Base-by-base conservation (phyloP, 2,888 invertebrate genomes). In the Deroplatys truncata region DNA sequence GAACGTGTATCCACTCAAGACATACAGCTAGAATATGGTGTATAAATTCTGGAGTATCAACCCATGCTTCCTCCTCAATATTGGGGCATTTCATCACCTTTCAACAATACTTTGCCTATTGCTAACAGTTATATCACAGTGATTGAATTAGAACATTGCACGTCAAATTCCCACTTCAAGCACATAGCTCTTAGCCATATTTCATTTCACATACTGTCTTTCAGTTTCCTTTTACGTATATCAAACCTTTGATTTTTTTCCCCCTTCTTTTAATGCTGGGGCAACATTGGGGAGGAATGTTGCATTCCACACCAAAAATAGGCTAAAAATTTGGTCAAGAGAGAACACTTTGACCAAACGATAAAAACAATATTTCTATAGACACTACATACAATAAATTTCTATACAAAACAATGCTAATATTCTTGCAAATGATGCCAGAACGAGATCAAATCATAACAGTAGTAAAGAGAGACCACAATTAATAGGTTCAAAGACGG, bases 361-460 rank as follows among this genome's bases (percentile, higher is more conserved):
- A 72, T 72, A 82, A 87, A 87, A 86, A 87, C 89, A 85, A 88
- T 82, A 82, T 82, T 87, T 25, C 89, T 89, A 83, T 85, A 89
- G 89, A 85, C 89, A 89, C 89, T 89, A 89, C 85, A 29, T 86
- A 86, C 85, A 89, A 89, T 43, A 89, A 82, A 85, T 85, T 83
- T 72, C 25, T 72, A 72, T 82, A 82, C 85, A 89, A 86, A 83
- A 89, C 82, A 82, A 88, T 82, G 88, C 85, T 88, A 88, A 89
- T 87, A 43, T 35, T 88, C 85, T 72, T 88, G 82, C 49, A 89
- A 88, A 84, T 82, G 56, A 89, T 84, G 88, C 88, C 85, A 85
- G 84, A 72, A 89, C 88, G 90, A 90, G 90, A 90, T 88, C 89
- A 88, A 90, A 90, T 88, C 85, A 87, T 85, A 90, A 89, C 85